Evolutionary conservation across 2,888 invertebrate species (phyloP), one percentile per base, ranked within the genome.

Genomic region (Tachina lurida): DNA sequence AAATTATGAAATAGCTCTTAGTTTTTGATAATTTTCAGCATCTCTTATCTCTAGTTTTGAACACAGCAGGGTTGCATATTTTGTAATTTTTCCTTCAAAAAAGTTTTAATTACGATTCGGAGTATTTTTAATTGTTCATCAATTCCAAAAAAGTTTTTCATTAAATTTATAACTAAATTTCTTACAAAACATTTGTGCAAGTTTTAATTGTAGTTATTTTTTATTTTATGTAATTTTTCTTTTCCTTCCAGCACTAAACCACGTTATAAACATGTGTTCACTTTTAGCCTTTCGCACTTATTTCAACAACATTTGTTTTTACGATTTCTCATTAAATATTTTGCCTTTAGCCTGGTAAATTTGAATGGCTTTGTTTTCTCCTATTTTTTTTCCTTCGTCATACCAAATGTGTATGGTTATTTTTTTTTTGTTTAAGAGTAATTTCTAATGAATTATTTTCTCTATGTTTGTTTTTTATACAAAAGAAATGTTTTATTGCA

Each of bases 271-370:
- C 31, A 65, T 52, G 41, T 75, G 1, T 62, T 56, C 45, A 13
- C 47, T 41, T 68, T 74, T 43, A 71, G 58, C 19, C 67, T 52
- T 70, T 13, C 7, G 13, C 63, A 54, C 17, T 70, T 75, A 63
- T 68, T 68, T 49, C 49, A 63, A 41, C 43, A 75, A 65, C 60
- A 58, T 62, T 70, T 74, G 52, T 81, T 73, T 49, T 41, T 56
- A 52, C 10, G 63, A 71, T 56, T 78, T 85, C 82, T 85, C 82
- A 85, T 85, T 85, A 85, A 70, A 52, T 52, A 45, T 31, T 78
- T 41, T 65, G 82, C 78, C 85, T 75, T 70, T 22, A 78, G 82
- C 65, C 49, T 54, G 54, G 70, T 75, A 78, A 85, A 75, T 85
- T 78, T 58, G 49, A 74, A 78, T 78, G 39, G n/a, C 54, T 82